These are phyloP conservation scores for Cochlearius cochlearius DNA, from an alignment of 2,113 vertebrate species.

Conservation along the genomic window DNA sequence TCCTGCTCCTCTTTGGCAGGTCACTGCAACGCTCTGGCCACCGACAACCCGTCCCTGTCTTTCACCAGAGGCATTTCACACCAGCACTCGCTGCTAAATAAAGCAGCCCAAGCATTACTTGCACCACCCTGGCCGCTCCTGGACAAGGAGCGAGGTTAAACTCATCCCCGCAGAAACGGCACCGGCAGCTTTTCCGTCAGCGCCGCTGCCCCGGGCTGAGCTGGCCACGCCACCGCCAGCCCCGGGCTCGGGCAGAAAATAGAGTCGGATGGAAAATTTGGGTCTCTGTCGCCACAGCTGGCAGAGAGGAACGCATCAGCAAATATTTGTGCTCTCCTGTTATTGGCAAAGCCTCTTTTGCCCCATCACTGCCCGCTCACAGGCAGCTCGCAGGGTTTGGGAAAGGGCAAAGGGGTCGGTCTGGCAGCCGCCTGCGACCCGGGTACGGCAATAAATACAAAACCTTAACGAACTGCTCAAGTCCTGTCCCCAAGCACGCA, in stretches of 20 bases:
- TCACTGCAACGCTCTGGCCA: background rate
- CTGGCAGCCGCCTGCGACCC: background rate
- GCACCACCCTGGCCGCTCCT: background rate
- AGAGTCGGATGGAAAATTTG: background rate
- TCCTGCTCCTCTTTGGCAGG: background rate
- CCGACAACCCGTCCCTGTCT: fast-evolving
- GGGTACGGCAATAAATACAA: fast-evolving
- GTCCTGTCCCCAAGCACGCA: fast-evolving
- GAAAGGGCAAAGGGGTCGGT: fast-evolving
- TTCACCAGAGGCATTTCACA: background rate
- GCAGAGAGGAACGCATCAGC: background rate
- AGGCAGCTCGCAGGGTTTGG: background rate
- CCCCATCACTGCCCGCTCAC: background rate
- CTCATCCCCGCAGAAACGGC: background rate
- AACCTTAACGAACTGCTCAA: background rate
- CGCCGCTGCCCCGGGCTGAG: background rate
- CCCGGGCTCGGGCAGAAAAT: background rate
- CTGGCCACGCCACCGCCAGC: fast-evolving
- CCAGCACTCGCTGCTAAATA: background rate
- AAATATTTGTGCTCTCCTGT: background rate
- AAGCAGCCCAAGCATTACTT: background rate
- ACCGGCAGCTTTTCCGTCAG: background rate
- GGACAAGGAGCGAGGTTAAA: background rate
- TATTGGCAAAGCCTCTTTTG: background rate
- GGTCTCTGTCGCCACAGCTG: background rate